Conservation (phyloP, 2,888 invertebrate species). For the Pherbina coryleti region DNA sequence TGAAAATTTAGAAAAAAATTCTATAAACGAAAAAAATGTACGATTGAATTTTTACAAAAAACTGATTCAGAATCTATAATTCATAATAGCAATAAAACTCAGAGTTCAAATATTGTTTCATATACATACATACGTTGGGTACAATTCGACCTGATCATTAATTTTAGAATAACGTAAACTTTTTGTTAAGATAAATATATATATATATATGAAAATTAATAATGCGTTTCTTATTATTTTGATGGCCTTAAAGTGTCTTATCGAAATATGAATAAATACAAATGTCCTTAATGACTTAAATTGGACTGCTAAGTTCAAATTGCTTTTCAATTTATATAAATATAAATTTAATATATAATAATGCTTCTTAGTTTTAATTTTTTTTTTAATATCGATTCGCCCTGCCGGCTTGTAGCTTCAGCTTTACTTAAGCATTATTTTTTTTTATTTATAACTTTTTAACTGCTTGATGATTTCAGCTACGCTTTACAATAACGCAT, state of each 20-base stretch:
- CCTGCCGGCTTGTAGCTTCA: slow-evolving; percentile 27
- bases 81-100: too few relatives aligned
- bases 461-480: slow-evolving; percentile 7
- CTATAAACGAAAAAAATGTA: too few relatives aligned
- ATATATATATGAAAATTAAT: too few relatives aligned
- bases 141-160: too few relatives aligned
- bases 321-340: slow-evolving; percentile 22
- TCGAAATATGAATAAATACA: neutral
- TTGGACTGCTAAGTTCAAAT: slow-evolving; percentile 15
- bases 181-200: too few relatives aligned
- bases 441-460: neutral
- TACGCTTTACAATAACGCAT: slow-evolving; percentile 18
- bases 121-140: too few relatives aligned
- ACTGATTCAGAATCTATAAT: too few relatives aligned
- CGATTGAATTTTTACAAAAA: too few relatives aligned
- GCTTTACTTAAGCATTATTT: neutral
- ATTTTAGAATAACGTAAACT: too few relatives aligned
- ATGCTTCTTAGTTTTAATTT: neutral
- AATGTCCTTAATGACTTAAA: slow-evolving; percentile 3
- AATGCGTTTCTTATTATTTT: too few relatives aligned
- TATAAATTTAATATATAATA: neutral
- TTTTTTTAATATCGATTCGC: slow-evolving; percentile 12
- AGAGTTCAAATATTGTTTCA: too few relatives aligned
- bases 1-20: too few relatives aligned
- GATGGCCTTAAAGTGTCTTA: neutral